A percentile compares a stretch with the other conserved stretches of the same genome.
Evolutionary conservation across 2,797 vertebrate species (phyloP).

Genomic region (Anas capensis): DNA sequence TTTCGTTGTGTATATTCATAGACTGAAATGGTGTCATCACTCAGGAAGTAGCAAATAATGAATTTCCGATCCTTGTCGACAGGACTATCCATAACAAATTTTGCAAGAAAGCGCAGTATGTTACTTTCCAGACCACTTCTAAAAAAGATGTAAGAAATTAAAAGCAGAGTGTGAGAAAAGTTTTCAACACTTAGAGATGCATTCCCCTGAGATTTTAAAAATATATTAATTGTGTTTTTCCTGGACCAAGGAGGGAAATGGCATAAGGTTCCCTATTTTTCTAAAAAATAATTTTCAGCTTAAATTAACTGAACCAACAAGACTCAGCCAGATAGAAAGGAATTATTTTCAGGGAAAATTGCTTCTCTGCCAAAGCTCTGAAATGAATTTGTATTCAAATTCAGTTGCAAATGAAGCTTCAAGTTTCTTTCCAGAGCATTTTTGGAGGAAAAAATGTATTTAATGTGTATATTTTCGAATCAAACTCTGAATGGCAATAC

Average conservation of each 20-base stretch:
- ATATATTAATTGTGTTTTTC: neutral
- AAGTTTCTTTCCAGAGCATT: neutral
- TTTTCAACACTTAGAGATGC: neutral
- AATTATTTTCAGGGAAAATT: slow-evolving; percentile 13
- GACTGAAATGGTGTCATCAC: slow-evolving; percentile 88
- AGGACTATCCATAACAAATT: slow-evolving; percentile 79
- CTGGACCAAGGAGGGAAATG: neutral
- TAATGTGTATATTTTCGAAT: neutral
- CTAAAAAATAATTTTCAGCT: slow-evolving; percentile 9
- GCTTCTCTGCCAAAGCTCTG: slow-evolving; percentile 15
- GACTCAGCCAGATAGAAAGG: slow-evolving; percentile 11
- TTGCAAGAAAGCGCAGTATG: slow-evolving; percentile 85
- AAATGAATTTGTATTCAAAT: slow-evolving; percentile 30
- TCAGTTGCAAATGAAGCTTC: slow-evolving; percentile 3
- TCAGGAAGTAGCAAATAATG: slow-evolving; percentile 87
- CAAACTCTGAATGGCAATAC: neutral
- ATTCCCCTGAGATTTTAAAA: neutral
- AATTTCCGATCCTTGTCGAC: slow-evolving; percentile 83
- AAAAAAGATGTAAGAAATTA: slow-evolving; percentile 1
- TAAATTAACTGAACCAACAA: slow-evolving; percentile 15
- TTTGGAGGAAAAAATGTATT: neutral
- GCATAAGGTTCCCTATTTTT: neutral
- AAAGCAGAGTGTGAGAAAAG: neutral
- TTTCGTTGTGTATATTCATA: slow-evolving; percentile 86
- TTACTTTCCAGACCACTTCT: slow-evolving; percentile 86